These are phyloP conservation scores for Megastigmus dorsalis DNA, from an alignment of 2,888 invertebrate species.

Conservation along the genomic window DNA sequence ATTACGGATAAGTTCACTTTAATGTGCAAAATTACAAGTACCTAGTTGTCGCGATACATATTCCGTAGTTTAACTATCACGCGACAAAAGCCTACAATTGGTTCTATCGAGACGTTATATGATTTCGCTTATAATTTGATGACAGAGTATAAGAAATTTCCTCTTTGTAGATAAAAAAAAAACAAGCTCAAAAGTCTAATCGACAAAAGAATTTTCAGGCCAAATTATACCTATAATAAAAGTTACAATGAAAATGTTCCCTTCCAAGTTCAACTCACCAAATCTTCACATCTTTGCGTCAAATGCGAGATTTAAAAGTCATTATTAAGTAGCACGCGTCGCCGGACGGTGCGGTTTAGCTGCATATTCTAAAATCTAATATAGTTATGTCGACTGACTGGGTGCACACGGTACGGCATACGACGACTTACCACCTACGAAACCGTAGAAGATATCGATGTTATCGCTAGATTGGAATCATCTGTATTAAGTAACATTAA, in stretches of 20 bases:
- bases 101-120: too few relatives aligned
- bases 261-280: not conserved
- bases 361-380: slow-evolving; percentile 58
- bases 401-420: slow-evolving; percentile 12
- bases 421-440: slow-evolving; percentile 31
- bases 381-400: slow-evolving; percentile 20
- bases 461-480: slow-evolving; percentile 52
- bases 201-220: too few relatives aligned
- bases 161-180: too few relatives aligned
- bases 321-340: slow-evolving; percentile 56
- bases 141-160: too few relatives aligned
- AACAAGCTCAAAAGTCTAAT: too few relatives aligned
- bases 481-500: slow-evolving; percentile 55
- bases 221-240: too few relatives aligned
- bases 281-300: slow-evolving; percentile 29
- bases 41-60: too few relatives aligned
- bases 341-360: slow-evolving; percentile 57
- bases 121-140: too few relatives aligned
- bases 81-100: too few relatives aligned
- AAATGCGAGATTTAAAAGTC: slow-evolving; percentile 23
- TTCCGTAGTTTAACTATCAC: too few relatives aligned
- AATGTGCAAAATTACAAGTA: too few relatives aligned
- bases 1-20: too few relatives aligned
- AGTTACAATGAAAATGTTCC: not conserved
- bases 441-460: slow-evolving; percentile 51